Conservation (phyloP, 2,113 vertebrate species). For the Progne subis region DNA sequence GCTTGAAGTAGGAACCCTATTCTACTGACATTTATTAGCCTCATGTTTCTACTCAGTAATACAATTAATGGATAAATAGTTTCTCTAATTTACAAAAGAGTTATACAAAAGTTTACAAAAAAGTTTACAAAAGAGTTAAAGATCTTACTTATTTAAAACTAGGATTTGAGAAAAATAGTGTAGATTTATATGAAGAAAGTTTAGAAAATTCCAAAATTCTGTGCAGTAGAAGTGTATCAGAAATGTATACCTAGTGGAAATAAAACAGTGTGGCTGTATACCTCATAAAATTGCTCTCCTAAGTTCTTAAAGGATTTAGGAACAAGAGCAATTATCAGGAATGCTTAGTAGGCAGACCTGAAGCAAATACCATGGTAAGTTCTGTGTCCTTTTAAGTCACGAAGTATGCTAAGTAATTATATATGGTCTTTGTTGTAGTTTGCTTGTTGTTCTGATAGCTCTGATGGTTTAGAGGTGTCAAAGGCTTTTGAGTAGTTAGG, state of each 20-base stretch:
- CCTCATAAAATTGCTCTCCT: neutral
- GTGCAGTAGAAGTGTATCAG: neutral
- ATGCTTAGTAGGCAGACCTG: neutral
- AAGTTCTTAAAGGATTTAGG: neutral
- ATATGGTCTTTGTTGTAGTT: neutral
- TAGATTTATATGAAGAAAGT: neutral
- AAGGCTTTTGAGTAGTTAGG: neutral
- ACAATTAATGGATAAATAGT: neutral
- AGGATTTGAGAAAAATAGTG: neutral
- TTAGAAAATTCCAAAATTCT: neutral
- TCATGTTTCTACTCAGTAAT: neutral
- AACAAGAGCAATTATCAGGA: neutral
- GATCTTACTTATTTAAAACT: neutral
- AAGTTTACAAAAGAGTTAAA: too few species aligned
- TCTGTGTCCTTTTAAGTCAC: neutral
- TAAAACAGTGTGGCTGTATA: neutral
- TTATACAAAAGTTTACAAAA: too few species aligned
- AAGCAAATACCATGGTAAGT: neutral
- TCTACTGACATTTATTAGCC: neutral
- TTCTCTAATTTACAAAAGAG: neutral
- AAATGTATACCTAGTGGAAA: neutral
- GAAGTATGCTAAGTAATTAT: neutral
- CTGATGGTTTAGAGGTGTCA: neutral
- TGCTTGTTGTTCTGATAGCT: neutral
- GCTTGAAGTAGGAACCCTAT: neutral